Evolutionary conservation across 2,888 invertebrate species (phyloP).

Genomic region (Masnerella sp.): DNA sequence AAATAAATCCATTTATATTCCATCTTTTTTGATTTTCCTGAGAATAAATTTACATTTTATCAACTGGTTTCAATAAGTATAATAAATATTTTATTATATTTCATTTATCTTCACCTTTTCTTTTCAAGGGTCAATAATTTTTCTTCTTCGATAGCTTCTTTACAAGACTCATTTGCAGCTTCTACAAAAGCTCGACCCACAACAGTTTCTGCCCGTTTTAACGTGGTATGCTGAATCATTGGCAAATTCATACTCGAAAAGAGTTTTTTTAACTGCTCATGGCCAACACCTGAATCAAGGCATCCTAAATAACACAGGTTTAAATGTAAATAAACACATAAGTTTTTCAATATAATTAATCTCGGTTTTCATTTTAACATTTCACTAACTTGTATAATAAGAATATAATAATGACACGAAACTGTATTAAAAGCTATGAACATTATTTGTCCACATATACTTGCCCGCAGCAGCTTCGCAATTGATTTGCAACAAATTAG

Average conservation of each 20-base stretch:
- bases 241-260: slow-evolving; percentile 37
- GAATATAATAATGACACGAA: no score
- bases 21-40: neutral
- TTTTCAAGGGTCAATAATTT: neutral
- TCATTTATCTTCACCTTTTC: neutral
- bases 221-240: slow-evolving; percentile 28
- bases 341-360: no score
- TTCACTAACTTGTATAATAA: no score
- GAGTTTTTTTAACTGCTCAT: slow-evolving; percentile 37
- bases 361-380: no score
- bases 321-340: neutral
- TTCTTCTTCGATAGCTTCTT: slow-evolving; percentile 1
- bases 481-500: neutral
- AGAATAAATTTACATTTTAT: neutral
- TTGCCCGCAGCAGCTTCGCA: neutral
- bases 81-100: neutral
- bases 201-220: slow-evolving; percentile 35
- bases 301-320: slow-evolving; percentile 14
- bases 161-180: neutral
- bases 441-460: neutral
- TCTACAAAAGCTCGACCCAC: neutral
- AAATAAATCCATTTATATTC: neutral
- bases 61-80: neutral
- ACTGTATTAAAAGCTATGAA: no score
- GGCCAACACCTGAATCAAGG: slow-evolving; percentile 44